Conservation (phyloP, 2,797 vertebrate species). For the Sorex maritimensis region DNA sequence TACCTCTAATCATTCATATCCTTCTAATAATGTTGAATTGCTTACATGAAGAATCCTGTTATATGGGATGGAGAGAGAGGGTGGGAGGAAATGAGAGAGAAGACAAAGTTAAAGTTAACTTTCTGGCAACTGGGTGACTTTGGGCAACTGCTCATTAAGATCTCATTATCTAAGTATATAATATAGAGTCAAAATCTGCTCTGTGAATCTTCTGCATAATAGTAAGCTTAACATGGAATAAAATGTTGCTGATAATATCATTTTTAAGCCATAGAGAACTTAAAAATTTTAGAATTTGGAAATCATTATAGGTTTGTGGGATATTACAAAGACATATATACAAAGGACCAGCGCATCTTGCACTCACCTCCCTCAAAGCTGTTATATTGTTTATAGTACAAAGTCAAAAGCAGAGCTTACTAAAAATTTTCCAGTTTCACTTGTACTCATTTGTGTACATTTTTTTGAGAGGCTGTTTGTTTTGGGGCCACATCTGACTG, state of each 20-base stretch:
- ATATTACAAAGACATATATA: constrained; percentile 5
- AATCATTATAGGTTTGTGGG: constrained; percentile 9
- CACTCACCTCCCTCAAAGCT: background rate
- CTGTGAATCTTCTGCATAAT: background rate
- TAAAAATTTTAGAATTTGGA: constrained; percentile 4
- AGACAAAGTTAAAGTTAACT: no score
- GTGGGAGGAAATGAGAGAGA: no score
- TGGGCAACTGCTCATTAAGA: background rate
- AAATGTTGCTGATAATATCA: background rate
- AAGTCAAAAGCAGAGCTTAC: background rate
- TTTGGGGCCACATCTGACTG: no score
- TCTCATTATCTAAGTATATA: constrained; percentile 38
- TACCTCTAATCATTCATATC: constrained; percentile 27
- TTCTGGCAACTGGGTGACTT: constrained; percentile 16
- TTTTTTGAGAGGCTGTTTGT: no score
- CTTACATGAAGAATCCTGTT: constrained; percentile 25
- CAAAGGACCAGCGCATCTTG: background rate
- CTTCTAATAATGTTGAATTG: constrained; percentile 45
- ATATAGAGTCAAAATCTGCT: constrained; percentile 13
- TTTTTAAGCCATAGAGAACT: constrained; percentile 43
- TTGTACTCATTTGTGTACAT: background rate
- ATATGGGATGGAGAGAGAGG: background rate
- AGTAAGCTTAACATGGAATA: background rate
- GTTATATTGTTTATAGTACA: background rate
- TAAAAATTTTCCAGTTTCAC: constrained; percentile 35